Conservation (phyloP, 2,888 invertebrate genomes). For the Buathra laborator region DNA sequence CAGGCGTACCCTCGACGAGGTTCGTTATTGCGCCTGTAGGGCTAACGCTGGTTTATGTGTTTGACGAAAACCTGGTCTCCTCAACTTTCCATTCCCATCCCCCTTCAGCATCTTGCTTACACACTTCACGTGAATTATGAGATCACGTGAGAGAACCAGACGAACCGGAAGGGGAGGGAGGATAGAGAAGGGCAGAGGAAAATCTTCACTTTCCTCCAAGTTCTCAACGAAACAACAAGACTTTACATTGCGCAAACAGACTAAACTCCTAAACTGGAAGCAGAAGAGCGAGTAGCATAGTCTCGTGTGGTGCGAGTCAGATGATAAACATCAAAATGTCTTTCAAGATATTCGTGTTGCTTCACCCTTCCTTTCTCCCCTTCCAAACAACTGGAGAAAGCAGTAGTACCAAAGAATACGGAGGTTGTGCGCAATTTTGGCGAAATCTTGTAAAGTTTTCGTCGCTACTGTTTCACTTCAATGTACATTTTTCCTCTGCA, state of each 20-base stretch:
- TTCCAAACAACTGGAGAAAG: neutral
- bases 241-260: conserved; percentile 58
- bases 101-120: conserved; percentile 54
- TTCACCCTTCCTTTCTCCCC: conserved; percentile 1
- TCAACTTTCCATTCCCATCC: conserved; percentile 23
- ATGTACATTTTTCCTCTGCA: conserved; percentile 46
- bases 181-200: conserved; percentile 54
- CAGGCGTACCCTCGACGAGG: conserved; percentile 46
- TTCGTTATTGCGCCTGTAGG: conserved; percentile 57
- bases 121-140: conserved; percentile 67
- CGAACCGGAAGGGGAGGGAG: conserved; percentile 49
- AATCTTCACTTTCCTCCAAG: conserved; percentile 53
- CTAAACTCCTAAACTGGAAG: conserved; percentile 59
- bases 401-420: neutral
- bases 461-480: conserved; percentile 28
- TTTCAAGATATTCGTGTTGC: conserved; percentile 39
- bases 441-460: neutral
- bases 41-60: conserved; percentile 68
- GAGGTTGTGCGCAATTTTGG: conserved; percentile 1
- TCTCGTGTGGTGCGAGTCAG: conserved; percentile 49
- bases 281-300: conserved; percentile 44
- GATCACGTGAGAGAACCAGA: conserved; percentile 52
- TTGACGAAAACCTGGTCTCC: conserved; percentile 63
- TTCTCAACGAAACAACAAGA: conserved; percentile 51
- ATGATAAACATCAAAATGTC: conserved; percentile 64